Evolutionary conservation across 2,888 invertebrate species (phyloP), one percentile per base, ranked within the genome.

Genomic region (Galeopsomyia nigrocyanea): DNA sequence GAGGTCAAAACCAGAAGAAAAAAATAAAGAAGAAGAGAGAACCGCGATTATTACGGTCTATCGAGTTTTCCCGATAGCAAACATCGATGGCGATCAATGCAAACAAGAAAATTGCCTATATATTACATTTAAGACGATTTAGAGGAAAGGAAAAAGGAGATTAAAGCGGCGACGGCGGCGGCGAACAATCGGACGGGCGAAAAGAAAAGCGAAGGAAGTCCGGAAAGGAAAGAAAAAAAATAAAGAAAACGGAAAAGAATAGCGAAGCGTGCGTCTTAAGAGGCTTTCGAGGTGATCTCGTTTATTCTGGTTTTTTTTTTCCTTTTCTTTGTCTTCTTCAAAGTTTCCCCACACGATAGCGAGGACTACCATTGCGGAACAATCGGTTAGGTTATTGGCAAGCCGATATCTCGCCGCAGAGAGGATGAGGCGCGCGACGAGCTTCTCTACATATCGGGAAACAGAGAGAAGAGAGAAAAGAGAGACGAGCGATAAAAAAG

Each of bases 321-420:
- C 70, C 39, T 39, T 39, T 39, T 21, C 17, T 60, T 17, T 39
- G 14, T 2, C 46, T 46, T 22, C 3, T 22, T 55, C 13, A 57
- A 47, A 21, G 60, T 47, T 39, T 13, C 7, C 62, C 26, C 26
- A 5, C 26, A 5, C 56, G 50, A 26, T 39, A 49, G 51, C 55
- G 31, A 47, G 62, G 62, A 69, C 66, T 70, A 63, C 69, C 70
- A 73, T 73, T 77, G 79, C 74, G 80, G 79, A 82, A 81, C 80
- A 81, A 79, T 82, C 82, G 82, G 79, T 83, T 81, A 80, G 84
- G 83, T 84, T 84, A 84, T 83, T 84, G 84, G 84, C 83, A 84
- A 86, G 86, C 86, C 86, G 84, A 85, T 85, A 86, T 86, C 84
- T 84, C 80, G 83, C 84, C 85, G 78, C 84, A 84, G 83, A 79